Evolutionary conservation across 1,140 invertebrate genomes (phyloP).

Genomic region (Drosophila athabasca): DNA sequence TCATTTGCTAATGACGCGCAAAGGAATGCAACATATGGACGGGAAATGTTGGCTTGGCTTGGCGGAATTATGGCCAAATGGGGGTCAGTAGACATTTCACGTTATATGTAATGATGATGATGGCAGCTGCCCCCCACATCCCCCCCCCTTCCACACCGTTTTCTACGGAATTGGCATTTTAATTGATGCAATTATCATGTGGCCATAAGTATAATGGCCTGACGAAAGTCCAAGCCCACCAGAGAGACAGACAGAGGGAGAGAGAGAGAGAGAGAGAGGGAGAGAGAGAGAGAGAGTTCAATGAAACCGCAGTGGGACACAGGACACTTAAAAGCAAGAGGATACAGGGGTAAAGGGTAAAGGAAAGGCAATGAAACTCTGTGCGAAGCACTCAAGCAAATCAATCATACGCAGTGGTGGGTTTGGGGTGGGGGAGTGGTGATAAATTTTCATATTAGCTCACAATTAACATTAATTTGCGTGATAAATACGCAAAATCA

Average conservation of each 20-base stretch:
- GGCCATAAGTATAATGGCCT: constrained; percentile 24
- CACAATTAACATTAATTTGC: constrained; percentile 73
- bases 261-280: neutral
- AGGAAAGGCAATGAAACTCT: neutral
- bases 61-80: too few species aligned
- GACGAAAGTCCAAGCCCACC: constrained; percentile 13
- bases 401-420: constrained; percentile 42
- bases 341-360: neutral
- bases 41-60: constrained; percentile 7
- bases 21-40: neutral
- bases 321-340: too few species aligned
- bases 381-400: constrained; percentile 4
- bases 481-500: constrained; percentile 77
- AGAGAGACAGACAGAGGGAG: too few species aligned
- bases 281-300: constrained; percentile 3
- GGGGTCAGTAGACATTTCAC: constrained; percentile 12
- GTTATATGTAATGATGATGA: constrained; percentile 24
- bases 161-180: constrained; percentile 28
- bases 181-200: constrained; percentile 42
- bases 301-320: neutral
- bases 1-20: constrained; percentile 31
- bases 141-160: neutral
- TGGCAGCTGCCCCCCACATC: neutral
- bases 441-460: constrained; percentile 64
- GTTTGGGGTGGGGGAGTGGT: neutral